Percentiles rank a stretch among this genome's conserved stretches.
These are phyloP conservation scores for Athene noctua DNA, from an alignment of 2,113 vertebrate genomes.

Conservation along the genomic window DNA sequence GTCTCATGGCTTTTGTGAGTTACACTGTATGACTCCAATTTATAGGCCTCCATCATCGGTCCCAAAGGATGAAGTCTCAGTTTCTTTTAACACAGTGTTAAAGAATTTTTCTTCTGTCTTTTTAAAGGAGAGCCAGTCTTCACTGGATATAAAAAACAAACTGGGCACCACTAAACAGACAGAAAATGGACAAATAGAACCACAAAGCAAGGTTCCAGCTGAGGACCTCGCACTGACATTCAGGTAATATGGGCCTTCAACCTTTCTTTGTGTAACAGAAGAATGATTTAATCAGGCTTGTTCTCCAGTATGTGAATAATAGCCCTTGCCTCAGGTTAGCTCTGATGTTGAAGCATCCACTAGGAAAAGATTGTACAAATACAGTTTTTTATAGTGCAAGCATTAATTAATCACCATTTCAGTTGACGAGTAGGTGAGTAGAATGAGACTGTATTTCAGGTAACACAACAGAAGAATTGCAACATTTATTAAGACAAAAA, in stretches of 20 bases:
- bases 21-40: neutral
- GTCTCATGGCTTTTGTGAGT: conserved; percentile 34
- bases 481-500: neutral
- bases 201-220: conserved; percentile 81
- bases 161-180: conserved; percentile 79
- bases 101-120: neutral
- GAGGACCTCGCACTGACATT: conserved; percentile 89
- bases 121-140: conserved; percentile 88
- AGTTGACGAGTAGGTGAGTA: neutral
- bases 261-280: neutral
- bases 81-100: neutral
- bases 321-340: neutral
- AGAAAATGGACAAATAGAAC: conserved; percentile 93
- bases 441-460: neutral
- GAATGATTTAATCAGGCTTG: neutral
- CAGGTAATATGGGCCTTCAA: conserved; percentile 73
- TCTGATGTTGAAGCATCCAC: neutral
- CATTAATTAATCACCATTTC: neutral
- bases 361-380: neutral
- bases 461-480: neutral
- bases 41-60: neutral
- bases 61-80: neutral
- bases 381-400: neutral
- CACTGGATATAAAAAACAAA: conserved; percentile 90
- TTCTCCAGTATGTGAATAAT: neutral